Conservation (phyloP, 2,113 vertebrate genomes). For the Elachura formosa region DNA sequence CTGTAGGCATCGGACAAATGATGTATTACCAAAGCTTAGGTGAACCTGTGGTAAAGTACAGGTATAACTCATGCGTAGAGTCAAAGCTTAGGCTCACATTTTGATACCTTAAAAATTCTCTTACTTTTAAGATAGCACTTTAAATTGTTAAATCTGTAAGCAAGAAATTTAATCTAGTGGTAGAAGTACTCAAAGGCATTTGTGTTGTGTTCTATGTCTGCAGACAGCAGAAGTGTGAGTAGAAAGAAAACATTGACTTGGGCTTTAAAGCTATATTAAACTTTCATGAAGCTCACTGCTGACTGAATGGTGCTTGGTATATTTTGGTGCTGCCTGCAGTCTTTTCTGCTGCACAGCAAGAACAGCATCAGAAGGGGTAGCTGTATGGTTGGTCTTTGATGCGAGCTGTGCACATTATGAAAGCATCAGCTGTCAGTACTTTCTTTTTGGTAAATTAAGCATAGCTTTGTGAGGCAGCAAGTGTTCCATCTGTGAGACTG, state of each 20-base stretch:
- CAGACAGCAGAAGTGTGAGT: neutral
- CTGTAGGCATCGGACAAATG: neutral
- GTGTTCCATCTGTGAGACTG: neutral
- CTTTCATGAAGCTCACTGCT: neutral
- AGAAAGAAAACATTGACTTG: slow-evolving; percentile 4
- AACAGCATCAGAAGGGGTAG: neutral
- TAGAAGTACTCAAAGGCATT: neutral
- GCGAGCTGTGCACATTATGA: neutral
- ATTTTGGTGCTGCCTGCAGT: neutral
- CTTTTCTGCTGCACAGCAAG: neutral
- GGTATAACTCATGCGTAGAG: rapidly evolving
- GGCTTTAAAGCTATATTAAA: slow-evolving; percentile 23
- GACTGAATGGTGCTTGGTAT: neutral
- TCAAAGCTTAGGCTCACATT: neutral
- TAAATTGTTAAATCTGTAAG: neutral
- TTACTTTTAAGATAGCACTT: neutral
- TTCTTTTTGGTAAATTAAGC: neutral
- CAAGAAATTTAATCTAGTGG: neutral
- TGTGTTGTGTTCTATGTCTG: rapidly evolving
- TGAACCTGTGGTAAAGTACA: neutral
- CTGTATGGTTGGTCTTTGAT: neutral
- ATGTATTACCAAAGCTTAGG: neutral
- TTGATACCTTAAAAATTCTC: neutral
- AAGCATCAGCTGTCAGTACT: neutral
- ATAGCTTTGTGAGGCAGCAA: neutral